Evolutionary conservation across 2,797 vertebrate genomes (phyloP).

Genomic region (Morelia viridis): DNA sequence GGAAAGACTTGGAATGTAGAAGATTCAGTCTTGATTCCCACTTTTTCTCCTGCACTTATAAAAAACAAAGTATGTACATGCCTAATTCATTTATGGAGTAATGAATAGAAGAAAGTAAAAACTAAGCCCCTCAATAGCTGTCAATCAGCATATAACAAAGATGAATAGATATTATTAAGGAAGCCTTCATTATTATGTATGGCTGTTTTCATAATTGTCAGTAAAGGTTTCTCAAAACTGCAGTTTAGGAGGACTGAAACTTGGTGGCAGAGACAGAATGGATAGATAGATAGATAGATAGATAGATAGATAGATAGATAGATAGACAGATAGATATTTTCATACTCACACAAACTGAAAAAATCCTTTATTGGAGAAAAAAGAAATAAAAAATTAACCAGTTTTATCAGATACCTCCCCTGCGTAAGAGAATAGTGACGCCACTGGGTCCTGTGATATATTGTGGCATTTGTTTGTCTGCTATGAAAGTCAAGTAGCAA

Average conservation of each 20-base stretch:
- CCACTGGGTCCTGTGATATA: conserved; percentile 64
- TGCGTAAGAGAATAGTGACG: conserved; percentile 61
- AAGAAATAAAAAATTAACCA: conserved; percentile 15
- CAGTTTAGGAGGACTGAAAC: conserved; percentile 10
- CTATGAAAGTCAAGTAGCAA: conserved; percentile 60
- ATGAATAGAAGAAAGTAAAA: not conserved
- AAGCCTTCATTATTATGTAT: not conserved
- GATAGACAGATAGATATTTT: not conserved
- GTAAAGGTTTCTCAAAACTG: not conserved
- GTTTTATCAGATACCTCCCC: conserved; percentile 2
- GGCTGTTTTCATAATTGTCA: conserved; percentile 33
- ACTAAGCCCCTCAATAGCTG: not conserved
- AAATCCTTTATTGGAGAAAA: conserved; percentile 30
- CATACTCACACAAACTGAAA: conserved; percentile 20
- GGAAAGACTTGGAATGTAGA: not conserved
- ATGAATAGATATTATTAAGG: not conserved
- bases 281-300: not conserved
- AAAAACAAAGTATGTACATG: not conserved
- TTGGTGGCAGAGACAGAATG: conserved; percentile 59
- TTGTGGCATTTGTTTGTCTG: conserved; percentile 70
- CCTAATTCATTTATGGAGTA: not conserved
- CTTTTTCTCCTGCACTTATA: not conserved
- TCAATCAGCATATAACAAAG: not conserved
- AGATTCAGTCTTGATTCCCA: not conserved
- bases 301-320: not conserved